Percentiles rank a stretch among this genome's conserved stretches.
Evolutionary conservation across 1,140 invertebrate genomes (phyloP).

Genomic region (Hypsibius dujardini): DNA sequence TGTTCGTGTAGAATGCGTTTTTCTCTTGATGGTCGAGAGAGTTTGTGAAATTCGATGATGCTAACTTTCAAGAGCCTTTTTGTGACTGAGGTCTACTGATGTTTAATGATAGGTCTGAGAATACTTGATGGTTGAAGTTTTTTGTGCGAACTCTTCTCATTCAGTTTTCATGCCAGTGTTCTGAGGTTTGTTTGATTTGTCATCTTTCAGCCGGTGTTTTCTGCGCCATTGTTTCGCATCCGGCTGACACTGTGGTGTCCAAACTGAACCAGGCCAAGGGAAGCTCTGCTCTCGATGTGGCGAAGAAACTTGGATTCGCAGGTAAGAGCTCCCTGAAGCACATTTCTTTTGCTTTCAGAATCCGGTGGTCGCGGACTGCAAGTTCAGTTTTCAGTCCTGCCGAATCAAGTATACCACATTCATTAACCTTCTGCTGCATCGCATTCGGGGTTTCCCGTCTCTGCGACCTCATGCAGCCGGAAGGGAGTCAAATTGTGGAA

Average conservation of each 20-base stretch:
- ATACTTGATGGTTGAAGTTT: too few species aligned
- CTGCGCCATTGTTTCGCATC: conserved; percentile 97
- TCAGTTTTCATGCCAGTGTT: conserved; percentile 7
- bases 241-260: conserved; percentile 94
- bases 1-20: not conserved
- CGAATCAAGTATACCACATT: not conserved
- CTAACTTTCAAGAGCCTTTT: not conserved
- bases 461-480: not conserved
- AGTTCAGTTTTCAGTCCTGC: too few species aligned
- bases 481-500: conserved; percentile 21
- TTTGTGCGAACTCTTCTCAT: too few species aligned
- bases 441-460: too few species aligned
- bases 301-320: conserved; percentile 50
- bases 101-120: conserved; percentile 17
- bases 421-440: not conserved
- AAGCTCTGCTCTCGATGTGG: conserved; percentile 51
- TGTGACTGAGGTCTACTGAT: conserved; percentile 24
- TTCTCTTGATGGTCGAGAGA: not conserved
- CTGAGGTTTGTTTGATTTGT: conserved; percentile 18
- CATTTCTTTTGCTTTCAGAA: too few species aligned
- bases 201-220: conserved; percentile 69
- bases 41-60: not conserved
- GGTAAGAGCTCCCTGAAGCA: conserved; percentile 34
- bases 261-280: conserved; percentile 90
- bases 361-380: too few species aligned